These are phyloP conservation scores for Dicaeum eximium DNA, from an alignment of 2,113 vertebrate species.

Conservation along the genomic window DNA sequence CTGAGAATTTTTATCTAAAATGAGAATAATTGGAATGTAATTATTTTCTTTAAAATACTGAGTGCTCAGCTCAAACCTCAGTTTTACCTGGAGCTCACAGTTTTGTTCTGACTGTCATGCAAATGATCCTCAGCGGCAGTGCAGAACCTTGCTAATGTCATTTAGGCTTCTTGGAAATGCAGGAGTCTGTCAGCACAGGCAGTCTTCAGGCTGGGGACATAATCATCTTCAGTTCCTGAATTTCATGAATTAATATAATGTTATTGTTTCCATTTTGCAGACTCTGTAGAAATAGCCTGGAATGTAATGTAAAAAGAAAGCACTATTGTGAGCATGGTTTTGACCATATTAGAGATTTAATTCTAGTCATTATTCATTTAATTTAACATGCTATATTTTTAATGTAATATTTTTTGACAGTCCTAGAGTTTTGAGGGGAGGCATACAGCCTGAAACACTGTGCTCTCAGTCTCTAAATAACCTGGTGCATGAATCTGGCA, in stretches of 20 bases:
- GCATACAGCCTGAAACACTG: not conserved
- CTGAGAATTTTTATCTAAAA: not conserved
- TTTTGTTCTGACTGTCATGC: not conserved
- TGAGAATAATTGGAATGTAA: not conserved
- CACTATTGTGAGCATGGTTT: not conserved
- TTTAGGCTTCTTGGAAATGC: constrained; percentile 10
- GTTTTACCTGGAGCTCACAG: not conserved
- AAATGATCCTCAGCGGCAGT: not conserved
- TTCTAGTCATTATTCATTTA: not conserved
- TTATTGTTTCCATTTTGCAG: not conserved
- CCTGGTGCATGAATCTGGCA: not conserved
- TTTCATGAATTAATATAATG: not conserved
- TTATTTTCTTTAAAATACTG: not conserved
- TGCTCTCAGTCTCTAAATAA: not conserved
- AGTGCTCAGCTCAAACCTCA: not conserved
- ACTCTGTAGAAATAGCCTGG: not conserved
- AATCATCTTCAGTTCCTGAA: not conserved
- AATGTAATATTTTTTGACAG: not conserved
- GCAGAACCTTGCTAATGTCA: constrained; percentile 3
- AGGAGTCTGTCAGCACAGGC: not conserved
- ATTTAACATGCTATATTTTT: not conserved
- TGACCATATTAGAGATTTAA: not conserved
- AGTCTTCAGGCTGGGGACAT: not conserved
- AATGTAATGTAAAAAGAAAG: not conserved
- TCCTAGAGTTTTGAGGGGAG: not conserved